A percentile compares a stretch with the other conserved stretches of the same genome.
Conservation (phyloP, 2,888 invertebrate genomes). For the Thereva unica region DNA sequence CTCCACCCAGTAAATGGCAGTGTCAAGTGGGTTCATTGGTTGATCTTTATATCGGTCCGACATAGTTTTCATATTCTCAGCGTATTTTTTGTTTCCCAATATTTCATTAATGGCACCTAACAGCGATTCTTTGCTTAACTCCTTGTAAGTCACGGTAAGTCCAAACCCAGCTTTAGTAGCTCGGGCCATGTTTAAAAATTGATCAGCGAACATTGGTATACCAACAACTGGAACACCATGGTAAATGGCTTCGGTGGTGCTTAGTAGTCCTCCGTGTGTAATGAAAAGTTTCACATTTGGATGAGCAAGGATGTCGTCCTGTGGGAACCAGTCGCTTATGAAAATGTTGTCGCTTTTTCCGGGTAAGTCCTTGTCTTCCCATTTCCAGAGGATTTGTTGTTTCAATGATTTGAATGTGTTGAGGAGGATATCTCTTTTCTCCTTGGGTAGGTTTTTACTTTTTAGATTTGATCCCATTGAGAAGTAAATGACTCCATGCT, state of each 20-base stretch:
- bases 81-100: constrained; percentile 45
- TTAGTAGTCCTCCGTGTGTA: constrained; percentile 62
- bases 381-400: constrained; percentile 59
- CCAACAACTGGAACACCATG: constrained; percentile 58
- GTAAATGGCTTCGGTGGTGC: constrained; percentile 58
- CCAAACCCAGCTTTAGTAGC: constrained; percentile 58
- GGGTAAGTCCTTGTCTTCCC: constrained; percentile 51
- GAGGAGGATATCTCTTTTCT: constrained; percentile 13
- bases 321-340: constrained; percentile 55
- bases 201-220: constrained; percentile 56
- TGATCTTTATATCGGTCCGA: constrained; percentile 52
- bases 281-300: constrained; percentile 60
- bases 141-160: constrained; percentile 50
- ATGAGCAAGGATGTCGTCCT: constrained; percentile 57
- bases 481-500: constrained; percentile 59
- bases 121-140: constrained; percentile 52
- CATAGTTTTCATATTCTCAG: constrained; percentile 41
- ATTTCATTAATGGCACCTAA: constrained; percentile 44
- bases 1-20: constrained; percentile 55
- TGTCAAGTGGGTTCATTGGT: constrained; percentile 49
- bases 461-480: constrained; percentile 59
- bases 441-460: constrained; percentile 47
- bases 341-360: constrained; percentile 48
- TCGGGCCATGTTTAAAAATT: constrained; percentile 57
- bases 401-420: constrained; percentile 45